Evolutionary conservation across 2,113 vertebrate genomes (phyloP), one percentile per base, ranked within the genome.

Genomic region (Eudyptes chrysolophus): DNA sequence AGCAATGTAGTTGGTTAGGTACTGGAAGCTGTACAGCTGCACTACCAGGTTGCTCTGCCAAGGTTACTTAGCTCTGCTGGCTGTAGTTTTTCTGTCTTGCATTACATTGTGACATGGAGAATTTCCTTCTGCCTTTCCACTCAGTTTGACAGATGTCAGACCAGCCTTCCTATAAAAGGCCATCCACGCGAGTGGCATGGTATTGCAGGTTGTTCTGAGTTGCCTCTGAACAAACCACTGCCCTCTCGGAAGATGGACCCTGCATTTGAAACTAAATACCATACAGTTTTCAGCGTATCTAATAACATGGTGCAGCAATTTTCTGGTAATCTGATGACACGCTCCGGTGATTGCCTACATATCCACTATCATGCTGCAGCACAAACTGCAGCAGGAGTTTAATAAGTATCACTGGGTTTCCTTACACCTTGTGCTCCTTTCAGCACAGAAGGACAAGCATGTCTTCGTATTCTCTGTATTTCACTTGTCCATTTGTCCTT

Each of bases 101-200:
- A 6, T 70, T 75, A 12, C 17, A n/a, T 29, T 0, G 0, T 60
- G 51, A 58, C 9, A 16, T 3, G 20, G n/a, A 46, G 42, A 68
- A 78, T 54, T 52, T 71, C 40, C 9, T 78, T 60, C 52, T 75
- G 34, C 38, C 65, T 87, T 84, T 82, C 66, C 0, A 4, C n/a
- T 46, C 48, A 21, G 14, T 29, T 52, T 71, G 36, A 13, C 15
- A 48, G 30, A 20, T 52, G 11, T 87, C 80, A 84, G 72, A 48
- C 10, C 58, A 77, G 71, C 46, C 30, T 79, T 69, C 26, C 40
- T 72, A 2, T 8, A 29, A 42, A 46, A 70, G 68, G 19, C 74
- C 6, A 6, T 49, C 30, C 64, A 44, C 26, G 5, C 0, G 1
- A 85, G 36, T 0, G 0, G 61, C 34, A 19, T 12, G 30, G 40